Evolutionary conservation across 64 coral and sea anemone genomes (phyloP).

Genomic region (Montipora foliosa): DNA sequence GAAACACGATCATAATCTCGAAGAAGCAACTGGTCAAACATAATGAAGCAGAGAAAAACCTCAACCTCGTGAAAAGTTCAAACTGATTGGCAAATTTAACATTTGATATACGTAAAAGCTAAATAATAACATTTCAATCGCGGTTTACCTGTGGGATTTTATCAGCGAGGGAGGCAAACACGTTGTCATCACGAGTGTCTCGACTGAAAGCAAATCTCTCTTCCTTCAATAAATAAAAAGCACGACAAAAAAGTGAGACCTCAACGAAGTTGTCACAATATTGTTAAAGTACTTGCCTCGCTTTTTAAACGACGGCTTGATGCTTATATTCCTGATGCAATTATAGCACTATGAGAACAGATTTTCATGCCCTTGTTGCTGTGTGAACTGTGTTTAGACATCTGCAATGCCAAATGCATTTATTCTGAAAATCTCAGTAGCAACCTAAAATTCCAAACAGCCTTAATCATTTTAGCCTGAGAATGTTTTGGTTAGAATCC

Average conservation of each 20-base stretch:
- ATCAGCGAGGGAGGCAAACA: constrained; percentile 14
- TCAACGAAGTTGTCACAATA: neutral
- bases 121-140: neutral
- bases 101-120: too few species aligned
- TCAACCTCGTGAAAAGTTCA: too few species aligned
- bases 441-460: too few species aligned
- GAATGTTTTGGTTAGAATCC: too few species aligned
- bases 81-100: too few species aligned
- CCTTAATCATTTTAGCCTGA: too few species aligned
- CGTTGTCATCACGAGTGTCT: constrained; percentile 36
- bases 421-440: too few species aligned
- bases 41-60: too few species aligned
- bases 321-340: neutral
- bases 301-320: neutral
- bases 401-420: too few species aligned
- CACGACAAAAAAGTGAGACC: neutral
- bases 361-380: neutral
- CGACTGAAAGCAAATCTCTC: constrained; percentile 46
- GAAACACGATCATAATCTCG: too few species aligned
- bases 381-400: neutral
- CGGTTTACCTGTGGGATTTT: constrained; percentile 30
- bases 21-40: too few species aligned
- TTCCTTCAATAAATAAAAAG: constrained; percentile 7
- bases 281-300: neutral
- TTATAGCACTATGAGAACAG: neutral